phyloP scores from a whole-genome alignment of 2,888 invertebrate genomes.

The Tenthredo notha region DNA sequence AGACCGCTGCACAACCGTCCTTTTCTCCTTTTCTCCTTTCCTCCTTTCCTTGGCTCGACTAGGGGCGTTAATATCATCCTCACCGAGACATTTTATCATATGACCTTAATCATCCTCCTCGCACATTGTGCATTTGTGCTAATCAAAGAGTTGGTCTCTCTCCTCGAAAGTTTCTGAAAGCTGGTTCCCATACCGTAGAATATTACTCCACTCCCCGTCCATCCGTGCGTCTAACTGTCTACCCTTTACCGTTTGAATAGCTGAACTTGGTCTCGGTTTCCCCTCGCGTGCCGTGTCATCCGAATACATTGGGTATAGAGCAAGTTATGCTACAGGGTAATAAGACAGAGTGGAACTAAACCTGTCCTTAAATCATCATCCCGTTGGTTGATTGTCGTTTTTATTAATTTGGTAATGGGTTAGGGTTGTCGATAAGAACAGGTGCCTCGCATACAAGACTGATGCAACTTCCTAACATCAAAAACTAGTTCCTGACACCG shows the following conservation, averaged over 20 bases:
- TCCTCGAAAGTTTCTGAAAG: not conserved
- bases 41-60: not conserved
- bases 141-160: not conserved
- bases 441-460: not conserved
- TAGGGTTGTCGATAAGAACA: not conserved
- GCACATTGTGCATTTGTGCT: not conserved
- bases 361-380: constrained; percentile 12
- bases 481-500: not conserved
- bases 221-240: not conserved
- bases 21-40: not conserved
- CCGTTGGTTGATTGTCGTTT: constrained; percentile 6
- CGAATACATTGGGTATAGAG: not conserved
- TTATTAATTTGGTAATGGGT: not conserved
- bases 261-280: constrained; percentile 10
- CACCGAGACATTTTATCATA: not conserved
- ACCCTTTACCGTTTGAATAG: constrained; percentile 1
- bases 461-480: not conserved
- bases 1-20: not conserved
- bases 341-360: not conserved
- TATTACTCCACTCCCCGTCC: not conserved
- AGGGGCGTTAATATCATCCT: constrained; percentile 10
- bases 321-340: not conserved
- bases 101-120: not conserved
- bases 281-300: not conserved
- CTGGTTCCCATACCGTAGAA: not conserved